Conservation (phyloP, 2,888 invertebrate species). For the Emmelina monodactyla region DNA sequence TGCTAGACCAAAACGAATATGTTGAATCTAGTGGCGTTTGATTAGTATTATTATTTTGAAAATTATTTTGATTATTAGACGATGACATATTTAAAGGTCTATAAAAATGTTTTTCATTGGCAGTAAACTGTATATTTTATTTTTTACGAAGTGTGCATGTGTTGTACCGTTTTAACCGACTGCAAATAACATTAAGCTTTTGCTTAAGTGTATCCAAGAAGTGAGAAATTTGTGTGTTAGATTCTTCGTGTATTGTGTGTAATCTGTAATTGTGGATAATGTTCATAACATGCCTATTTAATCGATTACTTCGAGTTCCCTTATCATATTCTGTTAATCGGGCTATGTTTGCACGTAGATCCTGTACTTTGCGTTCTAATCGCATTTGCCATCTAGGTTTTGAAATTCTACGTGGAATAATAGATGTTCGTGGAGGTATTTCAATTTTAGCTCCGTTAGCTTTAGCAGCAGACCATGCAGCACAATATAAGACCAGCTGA, state of each 20-base stretch:
- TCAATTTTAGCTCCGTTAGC: neutral
- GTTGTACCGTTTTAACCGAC: slow-evolving; percentile 2
- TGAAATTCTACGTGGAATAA: neutral
- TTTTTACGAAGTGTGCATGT: slow-evolving; percentile 3
- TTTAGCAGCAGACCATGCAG: neutral
- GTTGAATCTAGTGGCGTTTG: neutral
- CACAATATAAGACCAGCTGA: neutral
- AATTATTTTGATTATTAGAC: neutral
- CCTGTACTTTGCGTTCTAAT: neutral
- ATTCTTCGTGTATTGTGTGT: neutral
- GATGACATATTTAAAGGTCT: neutral
- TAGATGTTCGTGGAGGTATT: neutral
- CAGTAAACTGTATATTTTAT: neutral
- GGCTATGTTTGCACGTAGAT: neutral
- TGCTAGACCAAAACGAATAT: neutral
- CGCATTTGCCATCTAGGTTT: neutral
- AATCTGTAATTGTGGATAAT: neutral
- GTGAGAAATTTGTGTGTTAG: slow-evolving; percentile 10
- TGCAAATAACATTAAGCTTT: slow-evolving; percentile 1
- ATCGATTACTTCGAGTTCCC: neutral
- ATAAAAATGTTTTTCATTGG: slow-evolving; percentile 5
- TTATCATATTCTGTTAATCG: neutral
- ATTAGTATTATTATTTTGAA: neutral
- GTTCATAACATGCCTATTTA: neutral
- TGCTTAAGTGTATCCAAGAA: slow-evolving; percentile 8